These are phyloP conservation scores for Thaleichthys pacificus DNA, from an alignment of 2,797 vertebrate genomes.

Conservation along the genomic window DNA sequence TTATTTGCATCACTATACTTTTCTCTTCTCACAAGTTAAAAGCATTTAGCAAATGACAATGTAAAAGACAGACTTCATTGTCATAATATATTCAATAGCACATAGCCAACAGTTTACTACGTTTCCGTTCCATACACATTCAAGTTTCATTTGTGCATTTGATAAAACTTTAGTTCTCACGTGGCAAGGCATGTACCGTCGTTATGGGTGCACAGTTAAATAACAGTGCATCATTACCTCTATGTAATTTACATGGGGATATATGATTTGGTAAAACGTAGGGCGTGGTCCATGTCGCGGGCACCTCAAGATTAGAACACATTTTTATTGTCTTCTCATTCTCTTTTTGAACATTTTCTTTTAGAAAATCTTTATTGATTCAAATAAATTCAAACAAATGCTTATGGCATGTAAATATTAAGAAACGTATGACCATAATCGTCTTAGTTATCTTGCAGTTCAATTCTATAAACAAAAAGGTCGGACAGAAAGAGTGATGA, in stretches of 20 bases:
- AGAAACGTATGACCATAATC: too few species aligned
- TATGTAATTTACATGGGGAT: neutral
- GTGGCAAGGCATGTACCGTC: conserved; percentile 41
- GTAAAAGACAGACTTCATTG: neutral
- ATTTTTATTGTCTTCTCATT: too few species aligned
- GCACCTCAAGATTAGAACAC: too few species aligned
- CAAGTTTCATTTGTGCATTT: neutral
- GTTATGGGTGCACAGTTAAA: conserved; percentile 19
- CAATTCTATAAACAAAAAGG: neutral
- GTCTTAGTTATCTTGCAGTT: too few species aligned
- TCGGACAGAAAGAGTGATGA: neutral
- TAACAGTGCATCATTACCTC: neutral
- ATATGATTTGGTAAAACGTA: neutral
- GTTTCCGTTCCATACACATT: neutral
- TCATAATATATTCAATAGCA: neutral
- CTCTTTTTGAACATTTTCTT: too few species aligned
- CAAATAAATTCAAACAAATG: too few species aligned
- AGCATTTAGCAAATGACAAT: too few species aligned
- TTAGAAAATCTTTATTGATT: neutral
- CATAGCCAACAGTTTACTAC: neutral
- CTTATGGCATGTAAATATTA: too few species aligned
- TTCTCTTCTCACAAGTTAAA: neutral
- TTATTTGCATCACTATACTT: too few species aligned
- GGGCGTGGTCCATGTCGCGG: too few species aligned
- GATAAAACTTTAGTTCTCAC: conserved; percentile 33